A percentile compares a stretch with the other conserved stretches of the same genome.
These are phyloP conservation scores for Aphaenogaster ashmeadi DNA, from an alignment of 1,140 invertebrate species.

Conservation along the genomic window DNA sequence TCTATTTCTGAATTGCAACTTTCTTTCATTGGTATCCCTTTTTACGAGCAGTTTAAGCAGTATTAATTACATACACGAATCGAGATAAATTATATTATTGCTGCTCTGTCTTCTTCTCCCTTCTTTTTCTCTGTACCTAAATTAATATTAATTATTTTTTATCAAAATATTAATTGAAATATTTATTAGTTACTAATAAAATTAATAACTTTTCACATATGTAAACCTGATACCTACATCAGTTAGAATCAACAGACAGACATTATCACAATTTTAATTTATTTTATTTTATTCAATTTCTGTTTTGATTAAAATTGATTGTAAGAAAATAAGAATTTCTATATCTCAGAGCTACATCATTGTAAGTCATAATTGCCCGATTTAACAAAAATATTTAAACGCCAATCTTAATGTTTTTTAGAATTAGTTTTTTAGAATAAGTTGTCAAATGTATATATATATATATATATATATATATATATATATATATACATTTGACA, in stretches of 20 bases:
- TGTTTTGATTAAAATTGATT: not conserved
- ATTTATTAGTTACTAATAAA: too few species aligned
- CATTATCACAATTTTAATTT: not conserved
- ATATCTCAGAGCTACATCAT: not conserved
- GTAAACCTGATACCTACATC: too few species aligned
- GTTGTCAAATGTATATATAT: too few species aligned
- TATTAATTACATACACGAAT: not conserved
- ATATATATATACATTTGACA: too few species aligned
- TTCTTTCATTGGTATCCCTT: not conserved
- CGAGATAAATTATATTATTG: not conserved
- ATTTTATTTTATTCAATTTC: constrained; percentile 5
- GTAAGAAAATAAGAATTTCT: not conserved
- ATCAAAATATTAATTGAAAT: too few species aligned
- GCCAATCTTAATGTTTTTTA: too few species aligned
- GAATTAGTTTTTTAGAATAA: too few species aligned
- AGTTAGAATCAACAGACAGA: too few species aligned
- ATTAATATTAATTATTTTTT: too few species aligned
- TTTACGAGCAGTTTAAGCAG: not conserved
- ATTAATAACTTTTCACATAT: too few species aligned
- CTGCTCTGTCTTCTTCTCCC: not conserved
- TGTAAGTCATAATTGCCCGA: not conserved
- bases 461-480: too few species aligned
- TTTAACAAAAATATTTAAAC: not conserved
- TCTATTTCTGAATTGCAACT: not conserved
- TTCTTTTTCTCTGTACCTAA: not conserved